These are phyloP conservation scores for Pseudorasbora parva DNA, from an alignment of 2,113 vertebrate genomes.

Conservation along the genomic window DNA sequence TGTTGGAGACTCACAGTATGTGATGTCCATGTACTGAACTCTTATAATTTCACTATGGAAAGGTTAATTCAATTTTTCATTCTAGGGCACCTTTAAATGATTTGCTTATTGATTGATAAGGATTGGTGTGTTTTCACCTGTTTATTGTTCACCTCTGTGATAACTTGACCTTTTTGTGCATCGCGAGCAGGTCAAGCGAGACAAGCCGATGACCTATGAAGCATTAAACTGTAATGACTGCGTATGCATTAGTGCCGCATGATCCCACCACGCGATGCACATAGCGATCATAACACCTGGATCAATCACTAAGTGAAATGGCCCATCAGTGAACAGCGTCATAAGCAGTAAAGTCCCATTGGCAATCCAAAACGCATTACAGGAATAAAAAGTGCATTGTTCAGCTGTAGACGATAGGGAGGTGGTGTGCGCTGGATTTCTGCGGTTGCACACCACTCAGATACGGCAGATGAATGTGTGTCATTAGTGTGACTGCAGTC, in stretches of 20 bases:
- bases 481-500: slow-evolving; percentile 23
- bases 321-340: not conserved
- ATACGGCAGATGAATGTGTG: slow-evolving; percentile 7
- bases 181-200: slow-evolving; percentile 16
- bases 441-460: not conserved
- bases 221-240: slow-evolving; percentile 40
- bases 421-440: not conserved
- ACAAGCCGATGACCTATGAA: slow-evolving; percentile 38
- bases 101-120: slow-evolving; percentile 7
- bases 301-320: slow-evolving; percentile 35
- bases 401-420: slow-evolving; percentile 55
- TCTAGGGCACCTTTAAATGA: too few species aligned
- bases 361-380: slow-evolving; percentile 27
- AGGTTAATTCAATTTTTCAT: too few species aligned
- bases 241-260: slow-evolving; percentile 16
- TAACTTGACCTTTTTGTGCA: slow-evolving; percentile 22
- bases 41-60: too few species aligned
- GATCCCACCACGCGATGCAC: not conserved
- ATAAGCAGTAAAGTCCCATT: slow-evolving; percentile 25
- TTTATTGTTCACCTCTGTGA: slow-evolving; percentile 11
- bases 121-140: not conserved
- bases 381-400: slow-evolving; percentile 6
- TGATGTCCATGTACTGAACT: too few species aligned
- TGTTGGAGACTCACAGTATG: too few species aligned
- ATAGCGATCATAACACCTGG: slow-evolving; percentile 21